Evolutionary conservation across 2,888 invertebrate species (phyloP), one percentile per base, ranked within the genome.

Genomic region (Colostygia pectinataria): DNA sequence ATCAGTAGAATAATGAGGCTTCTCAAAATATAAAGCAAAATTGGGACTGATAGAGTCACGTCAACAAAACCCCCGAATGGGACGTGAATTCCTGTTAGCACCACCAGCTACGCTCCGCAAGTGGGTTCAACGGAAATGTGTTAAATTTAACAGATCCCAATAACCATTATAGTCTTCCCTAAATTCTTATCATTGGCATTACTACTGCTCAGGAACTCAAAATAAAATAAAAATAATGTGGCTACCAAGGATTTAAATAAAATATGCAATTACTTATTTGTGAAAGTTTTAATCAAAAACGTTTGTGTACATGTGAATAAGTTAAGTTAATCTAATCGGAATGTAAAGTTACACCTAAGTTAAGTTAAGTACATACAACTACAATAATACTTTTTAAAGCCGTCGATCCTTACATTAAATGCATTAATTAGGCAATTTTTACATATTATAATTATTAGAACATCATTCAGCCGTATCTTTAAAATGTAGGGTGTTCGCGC

Each of bases 261-360:
- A 33, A 20, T 9, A 8, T 15, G 15, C 14, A 9, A 8, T 3
- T 2, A 6, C 1, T 33, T 31, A 37, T 53, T 59, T 58, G 61
- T 61, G 66, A 63, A 63, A 55, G 50, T 66, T 70, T 66, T 67
- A 68, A 68, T 66, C 9, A 62, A 71, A 67, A 73, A 57, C 61
- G 60, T 53, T 46, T 55, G 68, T 70, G 69, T 65, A 72, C 54
- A 63, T 59, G 74, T 74, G 74, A 83, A 83, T 83, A 83, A 83
- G 78, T 83, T 83, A 83, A 70, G 55, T 57, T 69, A 77, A 49
- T 25, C 62, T 76, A 77, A 51, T 61, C 68, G 83, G 83, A 83
- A 80, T 83, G 83, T 74, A 57, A 33, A 53, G 37, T 51, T 51
- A 53, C 44, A 8, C 27, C 40, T 59, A 55, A 46, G 29, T 37